Percentiles rank a stretch among this genome's conserved stretches.
These are phyloP conservation scores for Microplitis mediator DNA, from an alignment of 1,140 invertebrate genomes.

Conservation along the genomic window DNA sequence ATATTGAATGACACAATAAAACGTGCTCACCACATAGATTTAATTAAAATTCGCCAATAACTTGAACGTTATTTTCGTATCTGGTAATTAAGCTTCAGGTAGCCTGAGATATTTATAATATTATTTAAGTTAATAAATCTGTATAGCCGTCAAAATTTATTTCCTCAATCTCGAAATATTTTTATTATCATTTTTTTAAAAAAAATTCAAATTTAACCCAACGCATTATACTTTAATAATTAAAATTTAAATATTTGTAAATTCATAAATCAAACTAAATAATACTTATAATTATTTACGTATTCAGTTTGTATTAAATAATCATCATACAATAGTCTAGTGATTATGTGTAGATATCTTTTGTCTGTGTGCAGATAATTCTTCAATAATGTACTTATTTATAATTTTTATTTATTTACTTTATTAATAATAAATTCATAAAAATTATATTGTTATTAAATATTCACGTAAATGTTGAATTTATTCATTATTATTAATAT, in stretches of 20 bases:
- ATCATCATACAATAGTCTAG: constrained; percentile 56
- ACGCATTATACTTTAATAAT: too few relatives aligned
- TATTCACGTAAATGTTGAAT: not conserved
- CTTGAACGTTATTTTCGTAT: too few relatives aligned
- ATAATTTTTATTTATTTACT: not conserved
- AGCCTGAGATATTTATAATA: constrained; percentile 2
- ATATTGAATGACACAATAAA: too few relatives aligned
- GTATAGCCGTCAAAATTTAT: too few relatives aligned
- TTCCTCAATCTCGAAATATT: too few relatives aligned
- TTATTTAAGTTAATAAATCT: not conserved
- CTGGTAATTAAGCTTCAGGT: not conserved
- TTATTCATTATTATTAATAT: not conserved
- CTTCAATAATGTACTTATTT: constrained; percentile 19
- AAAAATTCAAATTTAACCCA: too few relatives aligned
- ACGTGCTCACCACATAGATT: too few relatives aligned
- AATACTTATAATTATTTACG: constrained; percentile 44
- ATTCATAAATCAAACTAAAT: constrained; percentile 11
- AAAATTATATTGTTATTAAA: too few relatives aligned
- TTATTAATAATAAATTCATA: not conserved
- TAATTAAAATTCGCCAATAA: too few relatives aligned
- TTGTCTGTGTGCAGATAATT: constrained; percentile 43
- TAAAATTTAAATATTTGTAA: too few relatives aligned
- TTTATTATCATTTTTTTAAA: too few relatives aligned
- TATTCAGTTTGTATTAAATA: constrained; percentile 40
- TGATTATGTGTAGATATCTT: constrained; percentile 57